phyloP scores from a whole-genome alignment of 2,888 invertebrate genomes.

The Candidula unifasciata region DNA sequence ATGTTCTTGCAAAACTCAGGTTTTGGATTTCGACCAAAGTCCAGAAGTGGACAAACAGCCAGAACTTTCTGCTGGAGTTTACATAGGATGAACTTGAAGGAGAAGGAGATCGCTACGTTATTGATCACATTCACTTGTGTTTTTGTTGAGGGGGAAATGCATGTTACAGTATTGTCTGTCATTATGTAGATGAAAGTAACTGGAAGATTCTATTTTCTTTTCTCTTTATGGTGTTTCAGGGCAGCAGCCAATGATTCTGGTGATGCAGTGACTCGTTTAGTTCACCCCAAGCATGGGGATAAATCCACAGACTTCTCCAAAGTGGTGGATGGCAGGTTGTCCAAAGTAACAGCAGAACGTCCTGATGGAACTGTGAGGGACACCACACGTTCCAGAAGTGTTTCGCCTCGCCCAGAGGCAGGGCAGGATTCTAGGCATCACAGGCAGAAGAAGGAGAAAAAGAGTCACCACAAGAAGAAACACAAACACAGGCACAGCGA shows the following conservation, averaged over 20 bases:
- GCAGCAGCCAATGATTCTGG: background rate
- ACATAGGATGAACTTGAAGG: too few relatives aligned
- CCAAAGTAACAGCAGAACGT: background rate
- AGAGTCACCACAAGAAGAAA: conserved; percentile 51
- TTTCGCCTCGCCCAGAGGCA: conserved; percentile 19
- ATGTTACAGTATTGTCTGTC: too few relatives aligned
- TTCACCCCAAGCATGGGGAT: too few relatives aligned
- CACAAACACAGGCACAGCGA: conserved; percentile 33
- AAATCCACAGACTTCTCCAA: background rate
- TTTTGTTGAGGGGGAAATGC: too few relatives aligned
- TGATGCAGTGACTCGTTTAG: background rate
- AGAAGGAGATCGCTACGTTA: too few relatives aligned
- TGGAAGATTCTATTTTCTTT: background rate
- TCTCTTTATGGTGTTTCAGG: background rate
- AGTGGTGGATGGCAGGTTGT: background rate
- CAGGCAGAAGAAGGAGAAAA: conserved; percentile 43
- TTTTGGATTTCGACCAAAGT: too few relatives aligned
- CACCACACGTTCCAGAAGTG: conserved; percentile 7
- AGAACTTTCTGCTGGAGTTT: too few relatives aligned
- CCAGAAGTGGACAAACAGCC: too few relatives aligned
- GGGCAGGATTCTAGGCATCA: conserved; percentile 5
- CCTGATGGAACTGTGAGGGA: conserved; percentile 23
- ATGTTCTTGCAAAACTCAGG: too few relatives aligned
- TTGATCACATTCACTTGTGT: too few relatives aligned
- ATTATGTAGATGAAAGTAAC: too few relatives aligned